Conservation (phyloP, 2,113 vertebrate genomes). For the Orientallactaga bullata region DNA sequence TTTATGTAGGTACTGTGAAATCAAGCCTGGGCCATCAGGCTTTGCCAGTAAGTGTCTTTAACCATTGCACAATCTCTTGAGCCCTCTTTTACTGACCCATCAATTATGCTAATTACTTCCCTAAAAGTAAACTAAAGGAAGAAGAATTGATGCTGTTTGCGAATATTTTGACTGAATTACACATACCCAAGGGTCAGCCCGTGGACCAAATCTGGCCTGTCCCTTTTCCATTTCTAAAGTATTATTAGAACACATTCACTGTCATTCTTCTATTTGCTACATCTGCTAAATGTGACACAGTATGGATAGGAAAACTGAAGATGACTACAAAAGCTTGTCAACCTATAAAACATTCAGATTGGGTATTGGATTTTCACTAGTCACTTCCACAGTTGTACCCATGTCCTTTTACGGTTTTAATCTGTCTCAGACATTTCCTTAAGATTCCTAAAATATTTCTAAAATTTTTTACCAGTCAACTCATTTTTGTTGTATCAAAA, state of each 20-base stretch:
- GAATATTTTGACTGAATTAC: background rate
- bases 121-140: background rate
- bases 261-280: background rate
- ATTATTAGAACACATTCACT: background rate
- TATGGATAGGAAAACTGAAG: background rate
- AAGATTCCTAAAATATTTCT: background rate
- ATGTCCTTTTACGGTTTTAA: background rate
- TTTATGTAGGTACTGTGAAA: no score
- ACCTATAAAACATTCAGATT: fast-evolving
- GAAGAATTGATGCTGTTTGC: background rate
- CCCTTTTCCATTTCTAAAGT: background rate
- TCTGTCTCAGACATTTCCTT: background rate
- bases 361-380: background rate
- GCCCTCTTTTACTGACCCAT: no score
- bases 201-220: background rate
- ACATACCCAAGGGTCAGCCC: background rate
- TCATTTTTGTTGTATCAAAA: background rate
- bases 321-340: background rate
- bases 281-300: background rate
- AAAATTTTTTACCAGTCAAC: background rate
- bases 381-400: background rate
- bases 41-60: no score
- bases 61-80: no score
- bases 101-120: background rate
- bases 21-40: no score